Evolutionary conservation across 35 echinoderm and acorn worm species (phyloP), one percentile per base, ranked within the genome.

Genomic region (Diadema setosum): DNA sequence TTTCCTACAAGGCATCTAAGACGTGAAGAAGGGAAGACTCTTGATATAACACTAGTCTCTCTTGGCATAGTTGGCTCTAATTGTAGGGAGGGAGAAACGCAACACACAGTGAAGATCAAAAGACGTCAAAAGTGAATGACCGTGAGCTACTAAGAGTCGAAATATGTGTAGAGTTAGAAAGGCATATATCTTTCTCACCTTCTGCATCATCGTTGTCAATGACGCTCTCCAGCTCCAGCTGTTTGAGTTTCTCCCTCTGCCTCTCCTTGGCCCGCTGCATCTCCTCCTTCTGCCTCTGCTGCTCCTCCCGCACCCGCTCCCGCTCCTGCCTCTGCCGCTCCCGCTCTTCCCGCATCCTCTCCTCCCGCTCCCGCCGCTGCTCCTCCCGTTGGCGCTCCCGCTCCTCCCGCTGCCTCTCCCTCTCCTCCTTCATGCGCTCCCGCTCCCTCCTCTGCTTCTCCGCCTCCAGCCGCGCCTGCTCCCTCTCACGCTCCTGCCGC

Each of bases 211-310:
- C 59, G 42, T 29, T 39, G 42, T 82, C 41, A 45, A 87, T 87
- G 46, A 44, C 50, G 25, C 86, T 75, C 58, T 92, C 90, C 16
- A 81, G 14, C 58, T 87, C 61, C 9, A 87, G 76, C 55, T 92
- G 83, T 46, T 57, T 80, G 18, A 86, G 50, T 65, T 92, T 92
- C 55, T 92, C 90, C 58, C 75, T 80, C 65, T 92, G 67, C 69
- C 70, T 75, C 73, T 92, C 83, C 27, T 55, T 83, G 5, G 88
- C 88, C 65, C 25, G 70, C 36, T 87, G 65, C 57, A 90, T 80
- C 45, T 94, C 92, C 39, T 89, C 92, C 87, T 76, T 40, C 16
- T 81, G 59, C 25, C 82, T 74, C 73, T 73, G 52, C 45, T 39
- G 85, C 70, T 61, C 70, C 31, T 35, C 52, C 39, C 52, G 41